Evolutionary conservation across 2,797 vertebrate species (phyloP).

Genomic region (Pseudomugil tenellus): DNA sequence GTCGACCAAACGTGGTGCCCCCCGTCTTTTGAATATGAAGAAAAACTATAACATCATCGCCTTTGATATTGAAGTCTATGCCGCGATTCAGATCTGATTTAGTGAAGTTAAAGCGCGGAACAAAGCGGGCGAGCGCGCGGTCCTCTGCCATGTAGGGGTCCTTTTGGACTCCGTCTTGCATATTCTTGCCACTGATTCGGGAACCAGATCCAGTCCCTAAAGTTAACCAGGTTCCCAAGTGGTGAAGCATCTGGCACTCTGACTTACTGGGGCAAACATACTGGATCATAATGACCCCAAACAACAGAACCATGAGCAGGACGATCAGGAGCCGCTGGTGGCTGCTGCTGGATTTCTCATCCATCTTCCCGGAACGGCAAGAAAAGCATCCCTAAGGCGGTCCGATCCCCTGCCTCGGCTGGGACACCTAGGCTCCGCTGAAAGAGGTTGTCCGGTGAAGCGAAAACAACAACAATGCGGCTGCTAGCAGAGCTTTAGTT

Average conservation of each 20-base stretch:
- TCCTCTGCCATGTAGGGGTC: slow-evolving; percentile 94
- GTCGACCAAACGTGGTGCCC: slow-evolving; percentile 95
- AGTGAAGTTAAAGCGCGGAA: slow-evolving; percentile 91
- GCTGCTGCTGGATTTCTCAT: slow-evolving; percentile 89
- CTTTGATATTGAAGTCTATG: slow-evolving; percentile 93
- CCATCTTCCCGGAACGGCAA: slow-evolving; percentile 85
- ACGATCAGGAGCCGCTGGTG: slow-evolving; percentile 88
- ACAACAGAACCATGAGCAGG: slow-evolving; percentile 90
- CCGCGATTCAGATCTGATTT: slow-evolving; percentile 89
- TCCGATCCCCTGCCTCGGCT: slow-evolving; percentile 53
- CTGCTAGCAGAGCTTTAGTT: slow-evolving; percentile 38
- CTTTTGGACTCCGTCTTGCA: slow-evolving; percentile 55
- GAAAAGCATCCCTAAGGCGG: slow-evolving; percentile 80
- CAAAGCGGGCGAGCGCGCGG: slow-evolving; percentile 87
- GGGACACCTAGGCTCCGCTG: slow-evolving; percentile 19
- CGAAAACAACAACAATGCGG: slow-evolving; percentile 71
- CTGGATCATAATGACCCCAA: slow-evolving; percentile 93
- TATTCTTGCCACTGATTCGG: slow-evolving; percentile 22
- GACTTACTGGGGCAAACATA: slow-evolving; percentile 93
- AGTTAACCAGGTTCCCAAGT: slow-evolving; percentile 78
- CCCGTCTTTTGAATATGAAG: slow-evolving; percentile 99
- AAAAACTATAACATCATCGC: slow-evolving; percentile 95
- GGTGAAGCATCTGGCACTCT: slow-evolving; percentile 89
- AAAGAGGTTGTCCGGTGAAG: background rate
- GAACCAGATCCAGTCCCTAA: slow-evolving; percentile 43